Base-by-base conservation (phyloP, 2,888 invertebrate species). In the Caenorhabditis zanzibari region DNA sequence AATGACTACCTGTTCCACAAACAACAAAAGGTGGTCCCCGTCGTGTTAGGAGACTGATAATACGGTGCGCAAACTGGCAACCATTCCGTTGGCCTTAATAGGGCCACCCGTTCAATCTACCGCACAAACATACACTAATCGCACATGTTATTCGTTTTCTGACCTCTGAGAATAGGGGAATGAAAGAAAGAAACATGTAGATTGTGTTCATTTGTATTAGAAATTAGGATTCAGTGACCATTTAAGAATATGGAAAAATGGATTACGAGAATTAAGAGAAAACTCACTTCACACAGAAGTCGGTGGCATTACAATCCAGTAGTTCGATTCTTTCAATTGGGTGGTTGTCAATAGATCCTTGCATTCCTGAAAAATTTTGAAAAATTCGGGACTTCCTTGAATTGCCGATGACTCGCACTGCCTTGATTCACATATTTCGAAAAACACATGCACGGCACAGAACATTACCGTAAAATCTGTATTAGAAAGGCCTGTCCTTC, bases 281-380 rank as follows among this genome's bases (percentile, higher is more conserved):
- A n/a, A 84, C 84, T 72, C 35, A 84, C 84, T 84, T 84, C 0
- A 84, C 47, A 64, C 84, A 84, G 14, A 44, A 84, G n/a, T 84
- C 81, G n/a, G 84, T 84, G 22, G 47, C 76, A 26, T 84, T 84
- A 56, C 84, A 84, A 38, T 84, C 81, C 22, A 81, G n/a, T 5
- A 81, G 22, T 28, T 81, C 81, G 26, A 84, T 79, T 59, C 77
- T 49, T 6, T 77, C 84, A n/a, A 84, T 81, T 0, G 64, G n/a
- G 32, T 84, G 76, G 0, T 81, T 81, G 26, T 84, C 81, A 4
- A 84, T 74, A 2, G 73, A 74, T 52, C 84, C 84, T 81, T 84
- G 81, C 81, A 84, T 84, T 24, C 84, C 84, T 84, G 64, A 26
- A 83, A n/a, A 59, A 19, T 16, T 10, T 19, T 41, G 7, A 41